Evolutionary conservation across 1,140 invertebrate species (phyloP).

Genomic region (Diachasmimorpha longicaudata): DNA sequence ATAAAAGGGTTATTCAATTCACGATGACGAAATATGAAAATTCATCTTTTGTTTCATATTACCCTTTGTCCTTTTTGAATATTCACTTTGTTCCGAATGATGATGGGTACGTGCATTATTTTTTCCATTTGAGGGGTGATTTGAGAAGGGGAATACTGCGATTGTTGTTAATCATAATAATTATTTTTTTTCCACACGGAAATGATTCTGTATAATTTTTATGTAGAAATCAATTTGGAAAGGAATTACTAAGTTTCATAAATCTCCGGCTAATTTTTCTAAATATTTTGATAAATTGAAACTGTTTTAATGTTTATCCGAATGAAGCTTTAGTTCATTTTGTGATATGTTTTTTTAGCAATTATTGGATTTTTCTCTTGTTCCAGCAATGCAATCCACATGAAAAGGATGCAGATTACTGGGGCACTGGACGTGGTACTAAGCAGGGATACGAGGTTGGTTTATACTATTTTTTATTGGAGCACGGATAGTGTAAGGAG

Average conservation of each 20-base stretch:
- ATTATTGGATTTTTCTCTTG: constrained; percentile 33
- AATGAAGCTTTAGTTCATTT: neutral
- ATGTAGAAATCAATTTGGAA: no score
- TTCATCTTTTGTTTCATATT: constrained; percentile 24
- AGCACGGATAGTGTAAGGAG: neutral
- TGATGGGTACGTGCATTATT: neutral
- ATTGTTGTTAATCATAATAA: neutral
- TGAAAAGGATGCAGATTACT: constrained; percentile 66
- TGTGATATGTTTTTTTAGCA: neutral
- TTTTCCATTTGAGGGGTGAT: neutral
- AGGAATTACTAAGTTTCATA: no score
- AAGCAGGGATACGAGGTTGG: constrained; percentile 67
- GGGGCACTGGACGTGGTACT: constrained; percentile 58
- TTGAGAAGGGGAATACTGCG: neutral
- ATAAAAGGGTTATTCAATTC: neutral
- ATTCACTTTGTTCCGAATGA: constrained; percentile 4
- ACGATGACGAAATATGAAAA: neutral
- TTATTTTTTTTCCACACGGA: neutral
- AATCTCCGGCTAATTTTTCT: neutral
- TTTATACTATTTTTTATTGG: neutral
- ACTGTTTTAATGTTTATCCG: neutral
- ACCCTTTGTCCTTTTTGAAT: constrained; percentile 14
- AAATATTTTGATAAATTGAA: neutral
- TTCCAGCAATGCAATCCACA: constrained; percentile 67
- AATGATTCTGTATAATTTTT: neutral